A percentile compares a stretch with the other conserved stretches of the same genome.
Evolutionary conservation across 2,113 vertebrate genomes (phyloP).

Genomic region (Varanus salvator): DNA sequence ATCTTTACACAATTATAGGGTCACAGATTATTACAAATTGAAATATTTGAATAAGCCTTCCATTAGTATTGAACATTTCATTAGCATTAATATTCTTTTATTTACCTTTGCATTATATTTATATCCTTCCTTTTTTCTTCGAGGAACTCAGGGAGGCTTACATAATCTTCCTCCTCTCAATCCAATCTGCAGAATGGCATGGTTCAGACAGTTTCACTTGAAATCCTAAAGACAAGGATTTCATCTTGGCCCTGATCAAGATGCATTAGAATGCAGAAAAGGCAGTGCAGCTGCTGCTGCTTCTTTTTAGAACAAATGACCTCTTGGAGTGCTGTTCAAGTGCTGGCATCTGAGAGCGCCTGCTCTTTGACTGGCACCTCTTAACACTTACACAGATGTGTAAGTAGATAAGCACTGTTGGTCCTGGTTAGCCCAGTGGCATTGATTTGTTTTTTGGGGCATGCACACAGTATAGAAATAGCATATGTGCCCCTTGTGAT

Average conservation of each 20-base stretch:
- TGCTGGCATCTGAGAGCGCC: not conserved
- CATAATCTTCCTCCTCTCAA: too few relatives aligned
- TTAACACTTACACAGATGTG: not conserved
- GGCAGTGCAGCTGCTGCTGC: not conserved
- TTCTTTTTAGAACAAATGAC: not conserved
- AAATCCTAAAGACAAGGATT: not conserved
- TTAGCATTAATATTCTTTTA: not conserved
- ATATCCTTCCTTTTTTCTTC: too few relatives aligned
- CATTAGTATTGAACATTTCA: slow-evolving; percentile 28
- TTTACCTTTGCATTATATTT: too few relatives aligned
- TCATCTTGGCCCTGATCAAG: not conserved
- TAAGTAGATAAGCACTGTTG: not conserved
- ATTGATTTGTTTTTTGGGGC: not conserved
- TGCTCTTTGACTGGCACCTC: not conserved
- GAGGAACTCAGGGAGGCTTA: too few relatives aligned
- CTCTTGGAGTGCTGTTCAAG: not conserved
- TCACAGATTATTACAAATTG: slow-evolving; percentile 16
- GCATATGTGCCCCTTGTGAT: too few relatives aligned
- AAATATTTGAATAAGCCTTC: slow-evolving; percentile 13
- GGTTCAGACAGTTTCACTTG: not conserved
- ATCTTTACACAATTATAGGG: slow-evolving; percentile 34
- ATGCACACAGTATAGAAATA: not conserved
- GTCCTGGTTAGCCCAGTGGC: not conserved
- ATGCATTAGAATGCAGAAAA: not conserved
- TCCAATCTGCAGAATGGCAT: not conserved